Percentiles rank a stretch among this genome's conserved stretches.
Conservation (phyloP, 2,888 invertebrate genomes). For the Caenorhabditis sp. region DNA sequence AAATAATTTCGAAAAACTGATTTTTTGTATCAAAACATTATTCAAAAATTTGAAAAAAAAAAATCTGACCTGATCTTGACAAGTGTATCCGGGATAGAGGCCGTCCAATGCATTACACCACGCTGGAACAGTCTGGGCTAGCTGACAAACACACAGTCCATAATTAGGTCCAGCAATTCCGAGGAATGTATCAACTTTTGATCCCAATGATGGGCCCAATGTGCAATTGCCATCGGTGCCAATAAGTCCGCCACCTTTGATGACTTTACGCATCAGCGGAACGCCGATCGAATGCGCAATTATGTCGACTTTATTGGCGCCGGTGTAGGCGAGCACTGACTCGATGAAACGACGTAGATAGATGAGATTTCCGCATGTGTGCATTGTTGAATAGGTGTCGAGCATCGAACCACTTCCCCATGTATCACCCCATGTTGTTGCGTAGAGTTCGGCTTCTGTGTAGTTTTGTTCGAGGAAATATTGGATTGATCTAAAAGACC, state of each 20-base stretch:
- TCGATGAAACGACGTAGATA: conserved; percentile 63
- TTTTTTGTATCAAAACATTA: no score
- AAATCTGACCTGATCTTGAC: conserved; percentile 60
- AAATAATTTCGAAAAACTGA: no score
- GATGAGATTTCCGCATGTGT: conserved; percentile 66
- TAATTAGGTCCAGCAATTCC: conserved; percentile 69
- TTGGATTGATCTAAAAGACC: conserved; percentile 56
- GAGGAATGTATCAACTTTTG: conserved; percentile 66
- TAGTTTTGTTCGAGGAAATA: conserved; percentile 70
- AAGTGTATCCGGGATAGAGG: conserved; percentile 64
- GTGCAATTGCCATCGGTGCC: conserved; percentile 70
- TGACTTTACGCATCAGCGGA: conserved; percentile 60
- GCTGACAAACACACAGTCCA: conserved; percentile 67
- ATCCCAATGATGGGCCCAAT: conserved; percentile 62
- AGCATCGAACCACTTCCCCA: conserved; percentile 61
- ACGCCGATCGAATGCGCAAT: conserved; percentile 69
- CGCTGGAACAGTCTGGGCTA: conserved; percentile 69
- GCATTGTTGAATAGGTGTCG: conserved; percentile 64
- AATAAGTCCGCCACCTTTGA: conserved; percentile 67
- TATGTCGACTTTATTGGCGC: conserved; percentile 66
- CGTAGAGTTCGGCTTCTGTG: conserved; percentile 65
- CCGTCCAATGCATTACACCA: conserved; percentile 70
- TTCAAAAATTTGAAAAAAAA: no score
- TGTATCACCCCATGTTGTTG: conserved; percentile 68
- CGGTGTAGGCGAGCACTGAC: conserved; percentile 66